Percentiles rank a stretch among this genome's conserved stretches.
Conservation (phyloP, 2,113 vertebrate genomes). For the Epinephelus lanceolatus region DNA sequence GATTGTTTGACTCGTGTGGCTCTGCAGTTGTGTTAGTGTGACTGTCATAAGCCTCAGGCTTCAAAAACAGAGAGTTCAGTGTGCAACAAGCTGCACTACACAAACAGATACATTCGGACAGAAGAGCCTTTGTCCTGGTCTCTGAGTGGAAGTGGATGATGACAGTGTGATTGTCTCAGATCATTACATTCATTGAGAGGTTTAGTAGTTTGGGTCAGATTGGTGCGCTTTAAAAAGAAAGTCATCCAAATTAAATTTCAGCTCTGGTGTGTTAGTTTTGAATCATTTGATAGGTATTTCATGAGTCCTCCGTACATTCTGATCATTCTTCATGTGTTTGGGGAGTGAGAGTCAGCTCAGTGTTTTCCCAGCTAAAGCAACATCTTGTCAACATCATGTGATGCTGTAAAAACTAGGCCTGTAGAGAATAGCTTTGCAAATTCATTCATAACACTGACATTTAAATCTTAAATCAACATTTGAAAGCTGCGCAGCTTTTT, state of each 20-base stretch:
- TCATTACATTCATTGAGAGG: slow-evolving; percentile 16
- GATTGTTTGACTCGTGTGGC: slow-evolving; percentile 4
- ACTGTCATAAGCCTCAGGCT: slow-evolving; percentile 26
- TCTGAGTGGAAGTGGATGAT: slow-evolving; percentile 25
- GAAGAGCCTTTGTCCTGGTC: slow-evolving; percentile 35
- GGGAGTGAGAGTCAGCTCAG: slow-evolving; percentile 34
- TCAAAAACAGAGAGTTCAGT: slow-evolving; percentile 21
- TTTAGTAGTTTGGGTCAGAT: neutral
- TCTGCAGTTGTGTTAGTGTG: slow-evolving; percentile 28
- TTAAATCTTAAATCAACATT: no score
- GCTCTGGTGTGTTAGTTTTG: neutral
- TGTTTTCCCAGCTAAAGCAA: slow-evolving; percentile 33
- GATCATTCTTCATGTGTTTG: slow-evolving; percentile 5
- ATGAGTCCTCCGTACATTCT: slow-evolving; percentile 1
- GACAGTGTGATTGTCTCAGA: slow-evolving; percentile 12
- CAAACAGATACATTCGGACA: slow-evolving; percentile 12
- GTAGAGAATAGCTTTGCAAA: no score
- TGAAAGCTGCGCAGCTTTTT: no score
- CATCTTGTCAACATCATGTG: slow-evolving; percentile 61
- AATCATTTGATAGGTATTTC: slow-evolving; percentile 10
- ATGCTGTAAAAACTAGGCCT: slow-evolving; percentile 31
- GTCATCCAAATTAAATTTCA: neutral
- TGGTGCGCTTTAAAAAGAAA: neutral
- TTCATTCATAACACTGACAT: no score
- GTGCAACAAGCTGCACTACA: neutral